phyloP scores from a whole-genome alignment of 1,140 invertebrate species.

The Notospermus geniculatus region DNA sequence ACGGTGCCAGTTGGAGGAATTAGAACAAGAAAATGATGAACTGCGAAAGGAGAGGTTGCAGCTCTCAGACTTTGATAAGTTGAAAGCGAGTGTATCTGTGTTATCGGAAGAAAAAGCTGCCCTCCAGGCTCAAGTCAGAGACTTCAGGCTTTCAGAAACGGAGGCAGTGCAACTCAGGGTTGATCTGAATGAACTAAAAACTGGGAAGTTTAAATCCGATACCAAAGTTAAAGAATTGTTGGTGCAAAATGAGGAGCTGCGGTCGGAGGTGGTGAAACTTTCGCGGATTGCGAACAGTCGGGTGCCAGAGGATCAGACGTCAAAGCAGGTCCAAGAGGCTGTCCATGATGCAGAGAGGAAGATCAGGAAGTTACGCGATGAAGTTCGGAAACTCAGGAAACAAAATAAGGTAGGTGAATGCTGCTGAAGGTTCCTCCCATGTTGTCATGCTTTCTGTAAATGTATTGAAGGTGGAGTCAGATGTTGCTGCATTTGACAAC shows the following conservation, averaged over 20 bases:
- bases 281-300: too few species aligned
- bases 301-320: constrained; percentile 14
- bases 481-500: too few species aligned
- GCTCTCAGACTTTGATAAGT: constrained; percentile 33
- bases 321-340: constrained; percentile 34
- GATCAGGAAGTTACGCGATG: constrained; percentile 41
- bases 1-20: constrained; percentile 33
- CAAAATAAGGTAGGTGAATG: constrained; percentile 1
- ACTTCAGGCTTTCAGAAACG: constrained; percentile 14
- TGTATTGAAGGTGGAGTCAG: constrained; percentile 10
- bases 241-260: too few species aligned
- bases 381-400: constrained; percentile 17
- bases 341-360: constrained; percentile 43
- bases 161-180: too few species aligned
- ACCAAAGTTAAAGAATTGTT: too few species aligned
- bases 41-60: constrained; percentile 28
- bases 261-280: too few species aligned
- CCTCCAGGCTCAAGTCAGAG: constrained; percentile 25
- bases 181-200: too few species aligned
- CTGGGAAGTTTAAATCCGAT: too few species aligned
- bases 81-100: constrained; percentile 37
- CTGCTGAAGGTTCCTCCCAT: background rate
- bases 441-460: background rate
- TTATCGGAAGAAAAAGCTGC: constrained; percentile 40
- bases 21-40: constrained; percentile 37